Conservation (phyloP, 2,113 vertebrate genomes). For the Scophthalmus maximus region DNA sequence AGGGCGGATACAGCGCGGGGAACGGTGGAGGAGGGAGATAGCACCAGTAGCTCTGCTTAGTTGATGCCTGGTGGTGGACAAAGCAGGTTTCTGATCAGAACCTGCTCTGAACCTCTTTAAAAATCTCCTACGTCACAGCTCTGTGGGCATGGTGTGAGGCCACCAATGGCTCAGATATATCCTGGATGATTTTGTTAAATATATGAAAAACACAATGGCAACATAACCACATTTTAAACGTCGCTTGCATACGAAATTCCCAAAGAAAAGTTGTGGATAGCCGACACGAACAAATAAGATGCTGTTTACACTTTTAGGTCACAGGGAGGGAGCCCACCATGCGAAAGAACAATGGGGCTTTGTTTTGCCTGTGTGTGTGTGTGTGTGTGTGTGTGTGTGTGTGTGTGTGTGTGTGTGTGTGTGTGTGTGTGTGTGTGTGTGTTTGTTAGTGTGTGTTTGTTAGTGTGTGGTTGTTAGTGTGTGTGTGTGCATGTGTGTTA, state of each 20-base stretch:
- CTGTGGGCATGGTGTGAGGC: no score
- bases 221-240: background rate
- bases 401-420: background rate
- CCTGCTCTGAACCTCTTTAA: background rate
- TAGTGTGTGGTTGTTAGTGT: slow-evolving; percentile 18
- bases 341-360: slow-evolving; percentile 69
- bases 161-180: background rate
- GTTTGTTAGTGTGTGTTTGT: slow-evolving; percentile 3
- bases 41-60: slow-evolving; percentile 15
- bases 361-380: slow-evolving; percentile 45
- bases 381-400: slow-evolving; percentile 18
- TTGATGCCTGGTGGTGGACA: slow-evolving; percentile 10
- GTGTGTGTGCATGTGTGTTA: slow-evolving; percentile 16
- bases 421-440: slow-evolving; percentile 16
- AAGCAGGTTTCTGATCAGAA: slow-evolving; percentile 1
- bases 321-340: slow-evolving; percentile 34
- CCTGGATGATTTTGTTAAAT: background rate
- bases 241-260: background rate
- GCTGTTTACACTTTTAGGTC: slow-evolving; percentile 50
- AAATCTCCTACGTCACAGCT: background rate
- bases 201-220: background rate
- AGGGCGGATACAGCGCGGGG: slow-evolving; percentile 10
- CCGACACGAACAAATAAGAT: slow-evolving; percentile 30
- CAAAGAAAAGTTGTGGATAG: background rate
- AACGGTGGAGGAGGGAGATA: background rate